These are phyloP conservation scores for Trachemys scripta DNA, from an alignment of 2,113 vertebrate species.

Conservation along the genomic window DNA sequence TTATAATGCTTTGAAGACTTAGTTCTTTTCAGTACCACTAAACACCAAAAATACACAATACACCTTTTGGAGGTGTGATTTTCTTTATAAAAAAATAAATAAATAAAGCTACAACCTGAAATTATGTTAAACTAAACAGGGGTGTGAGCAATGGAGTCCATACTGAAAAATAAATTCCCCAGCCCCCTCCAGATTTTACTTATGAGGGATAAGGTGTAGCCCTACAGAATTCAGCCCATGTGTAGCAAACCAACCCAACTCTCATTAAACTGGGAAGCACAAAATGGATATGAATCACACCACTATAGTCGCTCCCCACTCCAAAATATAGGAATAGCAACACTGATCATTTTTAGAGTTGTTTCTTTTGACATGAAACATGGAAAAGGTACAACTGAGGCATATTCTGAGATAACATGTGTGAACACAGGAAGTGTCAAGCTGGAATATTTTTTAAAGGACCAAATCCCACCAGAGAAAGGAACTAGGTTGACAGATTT, in stretches of 20 bases:
- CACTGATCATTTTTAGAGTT: slow-evolving; percentile 33
- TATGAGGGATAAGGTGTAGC: background rate
- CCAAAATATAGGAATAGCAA: slow-evolving; percentile 62
- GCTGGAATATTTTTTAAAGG: slow-evolving; percentile 67
- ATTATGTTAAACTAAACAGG: background rate
- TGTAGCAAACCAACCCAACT: background rate
- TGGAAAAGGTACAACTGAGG: slow-evolving; percentile 70
- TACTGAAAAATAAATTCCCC: slow-evolving; percentile 21
- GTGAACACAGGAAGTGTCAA: slow-evolving; percentile 67
- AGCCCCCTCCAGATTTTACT: background rate
- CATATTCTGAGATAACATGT: slow-evolving; percentile 62
- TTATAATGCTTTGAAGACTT: slow-evolving; percentile 60
- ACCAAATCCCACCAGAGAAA: slow-evolving; percentile 78
- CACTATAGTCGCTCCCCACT: slow-evolving; percentile 27
- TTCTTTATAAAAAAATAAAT: background rate
- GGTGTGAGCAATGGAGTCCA: background rate
- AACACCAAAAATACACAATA: slow-evolving; percentile 54
- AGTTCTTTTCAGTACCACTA: slow-evolving; percentile 51
- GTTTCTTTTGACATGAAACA: slow-evolving; percentile 68
- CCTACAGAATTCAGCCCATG: background rate
- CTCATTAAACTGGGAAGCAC: background rate
- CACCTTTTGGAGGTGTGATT: slow-evolving; percentile 50
- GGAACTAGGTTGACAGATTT: slow-evolving; percentile 61
- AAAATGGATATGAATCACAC: slow-evolving; percentile 12
- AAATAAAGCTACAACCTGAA: background rate